Evolutionary conservation across 1,140 invertebrate species (phyloP).

Genomic region (Pseudomyrmex cubaensis): DNA sequence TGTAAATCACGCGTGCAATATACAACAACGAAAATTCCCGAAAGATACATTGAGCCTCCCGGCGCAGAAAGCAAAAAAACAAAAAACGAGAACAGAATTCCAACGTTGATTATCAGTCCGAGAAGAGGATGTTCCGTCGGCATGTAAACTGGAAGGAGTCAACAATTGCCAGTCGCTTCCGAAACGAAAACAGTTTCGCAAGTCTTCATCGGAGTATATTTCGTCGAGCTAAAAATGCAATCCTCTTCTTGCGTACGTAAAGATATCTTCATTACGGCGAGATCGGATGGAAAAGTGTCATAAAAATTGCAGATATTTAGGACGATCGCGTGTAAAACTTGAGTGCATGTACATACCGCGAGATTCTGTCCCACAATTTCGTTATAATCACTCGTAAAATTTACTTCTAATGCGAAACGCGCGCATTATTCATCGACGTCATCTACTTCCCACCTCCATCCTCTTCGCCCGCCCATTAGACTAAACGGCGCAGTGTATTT

Average conservation of each 20-base stretch:
- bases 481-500: constrained; percentile 64
- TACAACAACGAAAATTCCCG: constrained; percentile 11
- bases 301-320: background rate
- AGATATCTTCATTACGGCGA: too few species aligned
- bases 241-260: background rate
- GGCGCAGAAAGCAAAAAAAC: background rate
- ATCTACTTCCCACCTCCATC: constrained; percentile 6
- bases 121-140: background rate
- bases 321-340: background rate
- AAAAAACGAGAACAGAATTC: constrained; percentile 28
- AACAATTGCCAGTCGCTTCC: background rate
- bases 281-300: too few species aligned
- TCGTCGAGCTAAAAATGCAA: background rate
- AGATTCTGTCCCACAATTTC: background rate
- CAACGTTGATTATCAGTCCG: constrained; percentile 23
- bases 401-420: background rate
- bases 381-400: background rate
- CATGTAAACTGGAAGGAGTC: background rate
- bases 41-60: background rate
- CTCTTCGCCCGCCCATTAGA: constrained; percentile 39
- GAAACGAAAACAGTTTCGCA: background rate
- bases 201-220: background rate
- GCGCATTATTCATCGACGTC: constrained; percentile 38
- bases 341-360: background rate
- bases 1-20: background rate